A percentile compares a stretch with the other conserved stretches of the same genome.
Conservation (phyloP, 2,888 invertebrate genomes). For the Heliconius aoede region DNA sequence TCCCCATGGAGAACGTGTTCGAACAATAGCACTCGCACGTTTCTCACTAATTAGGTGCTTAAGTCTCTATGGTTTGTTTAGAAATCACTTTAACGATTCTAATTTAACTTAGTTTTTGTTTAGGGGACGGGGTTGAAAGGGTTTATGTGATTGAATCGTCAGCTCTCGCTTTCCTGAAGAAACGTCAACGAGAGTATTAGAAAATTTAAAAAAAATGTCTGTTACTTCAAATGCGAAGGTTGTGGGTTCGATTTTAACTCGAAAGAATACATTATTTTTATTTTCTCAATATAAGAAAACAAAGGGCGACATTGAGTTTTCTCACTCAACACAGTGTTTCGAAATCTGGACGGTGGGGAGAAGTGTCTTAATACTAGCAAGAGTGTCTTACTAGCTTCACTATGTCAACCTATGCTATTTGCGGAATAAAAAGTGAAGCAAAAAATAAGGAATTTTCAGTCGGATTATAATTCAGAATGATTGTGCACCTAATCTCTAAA, state of each 20-base stretch:
- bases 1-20: slow-evolving; percentile 34
- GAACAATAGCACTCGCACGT: slow-evolving; percentile 36
- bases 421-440: neutral
- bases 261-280: neutral
- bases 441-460: neutral
- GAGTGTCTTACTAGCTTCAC: too few relatives aligned
- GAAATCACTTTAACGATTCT: slow-evolving; percentile 25
- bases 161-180: too few relatives aligned
- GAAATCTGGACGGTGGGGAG: too few relatives aligned
- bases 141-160: neutral
- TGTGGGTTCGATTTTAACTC: neutral
- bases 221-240: neutral
- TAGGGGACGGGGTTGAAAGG: slow-evolving; percentile 11
- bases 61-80: slow-evolving; percentile 33
- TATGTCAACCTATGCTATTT: too few relatives aligned
- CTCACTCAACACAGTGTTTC: neutral
- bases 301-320: neutral
- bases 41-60: slow-evolving; percentile 29
- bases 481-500: neutral
- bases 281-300: neutral
- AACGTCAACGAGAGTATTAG: too few relatives aligned
- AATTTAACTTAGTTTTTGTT: slow-evolving; percentile 23
- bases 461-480: neutral
- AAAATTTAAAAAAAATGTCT: too few relatives aligned
- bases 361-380: too few relatives aligned